Evolutionary conservation across 2,797 vertebrate species (phyloP).

Genomic region (Neoniphon sammara): DNA sequence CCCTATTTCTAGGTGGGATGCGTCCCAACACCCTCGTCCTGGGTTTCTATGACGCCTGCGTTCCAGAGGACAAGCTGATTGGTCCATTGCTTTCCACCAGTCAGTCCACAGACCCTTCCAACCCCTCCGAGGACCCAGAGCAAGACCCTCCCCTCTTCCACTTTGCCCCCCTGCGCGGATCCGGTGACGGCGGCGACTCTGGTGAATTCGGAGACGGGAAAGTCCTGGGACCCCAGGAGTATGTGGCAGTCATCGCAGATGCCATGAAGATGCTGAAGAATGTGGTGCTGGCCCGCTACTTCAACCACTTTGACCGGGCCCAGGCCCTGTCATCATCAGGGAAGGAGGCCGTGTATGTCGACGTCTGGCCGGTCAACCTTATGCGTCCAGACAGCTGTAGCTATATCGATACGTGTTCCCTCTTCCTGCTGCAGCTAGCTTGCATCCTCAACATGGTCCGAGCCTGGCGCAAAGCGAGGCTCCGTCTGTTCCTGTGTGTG

Average conservation of each 20-base stretch:
- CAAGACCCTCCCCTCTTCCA: slow-evolving; percentile 62
- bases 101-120: slow-evolving; percentile 40
- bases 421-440: slow-evolving; percentile 92
- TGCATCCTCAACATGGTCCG: slow-evolving; percentile 92
- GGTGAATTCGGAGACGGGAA: slow-evolving; percentile 70
- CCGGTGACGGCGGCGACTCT: slow-evolving; percentile 11
- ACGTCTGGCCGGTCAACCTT: slow-evolving; percentile 92
- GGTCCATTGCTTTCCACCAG: slow-evolving; percentile 56
- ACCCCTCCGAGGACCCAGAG: slow-evolving; percentile 47
- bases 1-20: slow-evolving; percentile 86
- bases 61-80: slow-evolving; percentile 82
- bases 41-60: slow-evolving; percentile 87
- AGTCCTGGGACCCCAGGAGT: slow-evolving; percentile 84
- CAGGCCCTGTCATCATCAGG: slow-evolving; percentile 48
- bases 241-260: slow-evolving; percentile 88
- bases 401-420: slow-evolving; percentile 91
- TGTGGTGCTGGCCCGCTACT: slow-evolving; percentile 87
- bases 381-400: slow-evolving; percentile 89
- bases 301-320: slow-evolving; percentile 84
- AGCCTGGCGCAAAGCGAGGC: slow-evolving; percentile 85
- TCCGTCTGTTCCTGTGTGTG: slow-evolving; percentile 92
- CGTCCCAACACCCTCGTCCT: slow-evolving; percentile 91
- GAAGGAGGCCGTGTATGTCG: slow-evolving; percentile 78
- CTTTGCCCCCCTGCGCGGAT: slow-evolving; percentile 77
- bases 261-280: slow-evolving; percentile 94